These are phyloP conservation scores for Triops longicaudatus DNA, from an alignment of 1,140 invertebrate species.

Conservation along the genomic window DNA sequence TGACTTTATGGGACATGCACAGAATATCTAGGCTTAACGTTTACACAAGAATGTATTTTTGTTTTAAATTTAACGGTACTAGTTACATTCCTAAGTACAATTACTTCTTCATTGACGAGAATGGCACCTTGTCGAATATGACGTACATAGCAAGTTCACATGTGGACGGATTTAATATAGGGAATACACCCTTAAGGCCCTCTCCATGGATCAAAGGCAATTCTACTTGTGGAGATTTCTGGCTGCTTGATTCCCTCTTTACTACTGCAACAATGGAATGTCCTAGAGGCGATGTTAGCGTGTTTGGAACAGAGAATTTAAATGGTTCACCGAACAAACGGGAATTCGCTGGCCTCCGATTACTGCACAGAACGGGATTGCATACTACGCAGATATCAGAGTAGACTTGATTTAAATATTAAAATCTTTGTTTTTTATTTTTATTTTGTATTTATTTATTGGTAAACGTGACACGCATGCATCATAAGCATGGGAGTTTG, in stretches of 20 bases:
- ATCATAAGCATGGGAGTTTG: too few species aligned
- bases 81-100: background rate
- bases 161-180: background rate
- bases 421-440: too few species aligned
- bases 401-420: too few species aligned
- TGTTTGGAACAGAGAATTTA: background rate
- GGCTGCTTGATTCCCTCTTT: background rate
- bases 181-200: background rate
- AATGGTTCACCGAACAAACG: background rate
- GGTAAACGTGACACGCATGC: too few species aligned
- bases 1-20: background rate
- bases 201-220: background rate
- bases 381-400: too few species aligned
- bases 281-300: background rate
- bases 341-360: background rate
- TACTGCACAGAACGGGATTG: background rate
- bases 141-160: background rate
- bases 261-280: background rate
- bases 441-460: too few species aligned
- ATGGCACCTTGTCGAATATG: background rate
- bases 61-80: background rate
- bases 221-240: background rate
- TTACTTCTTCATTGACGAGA: background rate
- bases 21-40: background rate
- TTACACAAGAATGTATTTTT: background rate